Percentiles rank a stretch among this genome's conserved stretches.
These are phyloP conservation scores for Poecilia picta DNA, from an alignment of 2,797 vertebrate species.

Conservation along the genomic window DNA sequence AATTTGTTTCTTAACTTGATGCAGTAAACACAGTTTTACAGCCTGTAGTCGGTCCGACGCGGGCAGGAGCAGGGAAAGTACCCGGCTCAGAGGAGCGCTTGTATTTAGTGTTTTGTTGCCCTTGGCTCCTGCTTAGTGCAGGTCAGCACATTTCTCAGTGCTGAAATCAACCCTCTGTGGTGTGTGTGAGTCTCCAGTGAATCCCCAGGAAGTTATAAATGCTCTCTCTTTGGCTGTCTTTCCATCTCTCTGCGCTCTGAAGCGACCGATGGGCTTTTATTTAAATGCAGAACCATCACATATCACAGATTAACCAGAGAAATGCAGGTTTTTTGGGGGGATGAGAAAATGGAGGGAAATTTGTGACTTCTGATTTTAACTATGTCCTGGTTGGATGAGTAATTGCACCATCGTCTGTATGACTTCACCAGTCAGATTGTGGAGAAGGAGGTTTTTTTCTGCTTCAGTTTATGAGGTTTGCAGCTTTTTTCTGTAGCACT, in stretches of 20 bases:
- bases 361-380: not conserved
- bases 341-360: not conserved
- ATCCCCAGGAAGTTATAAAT: slow-evolving; percentile 79
- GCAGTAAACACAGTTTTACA: not conserved
- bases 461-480: not conserved
- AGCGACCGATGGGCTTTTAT: slow-evolving; percentile 39
- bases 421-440: not conserved
- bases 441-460: not conserved
- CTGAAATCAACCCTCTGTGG: slow-evolving; percentile 84
- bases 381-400: not conserved
- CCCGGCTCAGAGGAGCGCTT: slow-evolving; percentile 77
- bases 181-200: slow-evolving; percentile 76
- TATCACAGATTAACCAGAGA: slow-evolving; percentile 23
- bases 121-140: slow-evolving; percentile 82
- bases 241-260: slow-evolving; percentile 44
- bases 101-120: slow-evolving; percentile 85
- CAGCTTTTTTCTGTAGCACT: not conserved
- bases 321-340: slow-evolving; percentile 9
- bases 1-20: slow-evolving; percentile 12
- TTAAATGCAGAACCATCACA: slow-evolving; percentile 28
- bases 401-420: not conserved
- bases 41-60: slow-evolving; percentile 10
- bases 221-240: slow-evolving; percentile 43
- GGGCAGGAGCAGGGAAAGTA: slow-evolving; percentile 78
- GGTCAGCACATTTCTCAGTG: slow-evolving; percentile 89